These are phyloP conservation scores for Sciurus vulgaris DNA, from an alignment of 2,797 vertebrate species.

Conservation along the genomic window DNA sequence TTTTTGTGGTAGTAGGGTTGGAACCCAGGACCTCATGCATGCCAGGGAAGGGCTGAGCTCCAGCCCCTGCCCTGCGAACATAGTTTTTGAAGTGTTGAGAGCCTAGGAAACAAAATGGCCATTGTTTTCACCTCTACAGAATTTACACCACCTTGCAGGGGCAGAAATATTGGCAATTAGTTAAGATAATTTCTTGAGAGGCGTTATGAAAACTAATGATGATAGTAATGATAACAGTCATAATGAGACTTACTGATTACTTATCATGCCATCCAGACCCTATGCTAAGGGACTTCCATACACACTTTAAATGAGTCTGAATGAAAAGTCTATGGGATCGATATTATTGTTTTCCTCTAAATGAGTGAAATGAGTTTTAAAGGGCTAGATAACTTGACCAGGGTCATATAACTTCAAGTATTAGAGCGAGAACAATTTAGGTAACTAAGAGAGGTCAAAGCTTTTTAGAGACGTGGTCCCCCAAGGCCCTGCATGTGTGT, in stretches of 20 bases:
- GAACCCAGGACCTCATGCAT: no score
- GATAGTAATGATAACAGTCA: not conserved
- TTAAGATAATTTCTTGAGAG: not conserved
- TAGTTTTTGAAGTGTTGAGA: not conserved
- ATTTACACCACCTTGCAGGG: not conserved
- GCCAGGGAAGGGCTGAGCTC: no score
- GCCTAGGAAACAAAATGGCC: not conserved
- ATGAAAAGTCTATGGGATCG: not conserved
- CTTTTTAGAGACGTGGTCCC: not conserved
- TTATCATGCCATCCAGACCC: not conserved
- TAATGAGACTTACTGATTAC: not conserved
- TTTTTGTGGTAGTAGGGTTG: no score
- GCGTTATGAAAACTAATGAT: not conserved
- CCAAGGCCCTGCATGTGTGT: not conserved
- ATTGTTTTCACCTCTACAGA: not conserved
- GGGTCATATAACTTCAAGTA: not conserved
- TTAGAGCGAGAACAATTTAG: not conserved
- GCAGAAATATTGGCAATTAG: not conserved
- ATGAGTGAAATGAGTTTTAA: not conserved
- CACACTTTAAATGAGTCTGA: not conserved
- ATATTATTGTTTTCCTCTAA: not conserved
- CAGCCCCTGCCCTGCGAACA: not conserved
- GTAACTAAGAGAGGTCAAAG: not conserved
- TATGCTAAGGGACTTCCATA: not conserved
- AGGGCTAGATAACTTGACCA: not conserved